phyloP scores from a whole-genome alignment of 2,888 invertebrate species.

The Eupithecia centaureata region DNA sequence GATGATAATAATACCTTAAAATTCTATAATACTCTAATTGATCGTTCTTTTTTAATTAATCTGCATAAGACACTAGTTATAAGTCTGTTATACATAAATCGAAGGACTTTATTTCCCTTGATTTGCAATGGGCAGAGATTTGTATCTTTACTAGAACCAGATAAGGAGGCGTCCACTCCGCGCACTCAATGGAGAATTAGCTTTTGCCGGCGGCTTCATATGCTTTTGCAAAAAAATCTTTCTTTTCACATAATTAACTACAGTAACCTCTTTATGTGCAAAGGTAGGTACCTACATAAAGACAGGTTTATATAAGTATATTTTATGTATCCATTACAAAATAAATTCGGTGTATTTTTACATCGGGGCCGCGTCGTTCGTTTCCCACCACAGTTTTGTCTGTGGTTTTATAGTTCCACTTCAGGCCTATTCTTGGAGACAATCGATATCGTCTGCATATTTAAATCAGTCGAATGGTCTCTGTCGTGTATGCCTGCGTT shows the following conservation, averaged over 20 bases:
- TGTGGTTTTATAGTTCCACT: conserved; percentile 22
- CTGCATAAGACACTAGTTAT: background rate
- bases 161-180: background rate
- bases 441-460: conserved; percentile 82
- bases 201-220: background rate
- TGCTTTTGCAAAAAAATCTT: background rate
- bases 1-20: too few relatives aligned
- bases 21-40: background rate
- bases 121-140: background rate
- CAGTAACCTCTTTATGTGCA: background rate
- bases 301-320: too few relatives aligned
- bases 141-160: background rate
- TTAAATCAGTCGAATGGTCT: conserved; percentile 73
- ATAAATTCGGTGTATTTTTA: background rate
- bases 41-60: background rate
- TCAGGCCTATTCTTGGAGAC: conserved; percentile 78
- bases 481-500: conserved; percentile 32
- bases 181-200: background rate
- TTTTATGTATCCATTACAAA: background rate
- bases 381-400: conserved; percentile 5
- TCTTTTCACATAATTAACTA: background rate
- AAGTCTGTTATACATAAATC: background rate
- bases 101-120: background rate
- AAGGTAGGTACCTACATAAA: too few relatives aligned
- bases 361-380: background rate